Evolutionary conservation across 53 echinoderm and acorn worm species (phyloP), one percentile per base, ranked within the genome.

Genomic region (Echinometra lucunter): DNA sequence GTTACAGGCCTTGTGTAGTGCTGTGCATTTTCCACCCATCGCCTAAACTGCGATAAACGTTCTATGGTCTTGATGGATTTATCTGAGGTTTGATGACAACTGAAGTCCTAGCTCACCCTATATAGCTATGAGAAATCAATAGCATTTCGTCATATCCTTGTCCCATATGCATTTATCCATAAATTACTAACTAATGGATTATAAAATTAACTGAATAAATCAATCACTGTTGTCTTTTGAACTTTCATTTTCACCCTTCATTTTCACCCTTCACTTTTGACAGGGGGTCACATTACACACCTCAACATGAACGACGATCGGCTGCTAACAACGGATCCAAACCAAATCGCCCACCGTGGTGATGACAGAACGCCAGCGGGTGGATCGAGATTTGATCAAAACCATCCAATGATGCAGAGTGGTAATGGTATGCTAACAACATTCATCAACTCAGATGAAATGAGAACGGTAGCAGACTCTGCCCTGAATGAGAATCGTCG

Each of bases 241-340:
- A 28, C 6, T 69, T 5, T 69, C 69, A 32, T 34, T 32, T 34
- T 69, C 32, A 9, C 7, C n/a, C n/a, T 63, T 6, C 63, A 63
- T 69, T 78, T 19, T 78, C 19, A 3, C 42, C 28, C 4, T 18
- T 37, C 74, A 1, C 17, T 74, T 35, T 4, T 78, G 19, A 21
- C 38, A 40, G 23, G 42, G 40, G 23, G 6, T 78, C 19, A 40
- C 23, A 21, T 18, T 19, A 16, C n/a, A 49, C 21, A 38, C 44
- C 25, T 38, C 66, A 91, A 25, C 66, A 91, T 91, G 91, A 45
- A 8, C 7, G 91, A 70, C 18, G 91, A 91, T 69, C 32, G 58
- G 72, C 91, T 91, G 3, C 70, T 91, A 12, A 91, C 91, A 2
- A 91, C 67, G 28, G 91, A 91, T 30, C 91, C 91, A 44, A 45